Evolutionary conservation across 2,888 invertebrate species (phyloP), one percentile per base, ranked within the genome.

Genomic region (Sphecodes monilicornis): DNA sequence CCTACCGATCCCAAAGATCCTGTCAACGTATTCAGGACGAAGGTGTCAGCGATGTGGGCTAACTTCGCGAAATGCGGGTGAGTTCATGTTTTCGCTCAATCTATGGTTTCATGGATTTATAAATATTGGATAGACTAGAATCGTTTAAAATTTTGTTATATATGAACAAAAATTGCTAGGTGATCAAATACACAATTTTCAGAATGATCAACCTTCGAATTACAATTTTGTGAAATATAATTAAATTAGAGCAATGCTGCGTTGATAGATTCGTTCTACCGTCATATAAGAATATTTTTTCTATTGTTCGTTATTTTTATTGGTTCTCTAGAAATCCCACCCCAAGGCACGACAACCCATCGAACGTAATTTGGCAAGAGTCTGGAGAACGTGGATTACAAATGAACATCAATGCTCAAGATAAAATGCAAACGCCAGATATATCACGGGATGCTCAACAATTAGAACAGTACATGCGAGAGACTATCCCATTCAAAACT

Each of bases 31-130:
- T 69, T 69, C 69, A n/a, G 69, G 10, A 41, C n/a, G 13, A 39
- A 22, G 39, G 41, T 69, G 69, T 41, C 69, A 0, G 41, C 69
- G 6, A 69, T 69, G 69, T 41, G 39, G 69, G 41, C 69, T 4
- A 69, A 69, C 36, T 69, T 69, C 41, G 69, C 69, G 41, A 69
- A 69, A 41, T 69, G 11, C 41, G 69, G 69, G 69, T 69, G 26
- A 26, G 69, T 29, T 64, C n/a, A n/a, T n/a, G n/a, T n/a, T n/a
- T n/a, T n/a, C n/a, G n/a, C n/a, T n/a, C n/a, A n/a, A n/a, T n/a
- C n/a, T 32, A 29, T 6, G 29, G 29, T 16, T 50, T 50, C 50
- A n/a, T 3, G 50, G 8, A n/a, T 50, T 50, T 50, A 50, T n/a
- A 50, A 22, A 50, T n/a, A 39, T n/a, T n/a, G n/a, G n/a, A n/a